Evolutionary conservation across 2,888 invertebrate genomes (phyloP).

Genomic region (Cantharis nigra): DNA sequence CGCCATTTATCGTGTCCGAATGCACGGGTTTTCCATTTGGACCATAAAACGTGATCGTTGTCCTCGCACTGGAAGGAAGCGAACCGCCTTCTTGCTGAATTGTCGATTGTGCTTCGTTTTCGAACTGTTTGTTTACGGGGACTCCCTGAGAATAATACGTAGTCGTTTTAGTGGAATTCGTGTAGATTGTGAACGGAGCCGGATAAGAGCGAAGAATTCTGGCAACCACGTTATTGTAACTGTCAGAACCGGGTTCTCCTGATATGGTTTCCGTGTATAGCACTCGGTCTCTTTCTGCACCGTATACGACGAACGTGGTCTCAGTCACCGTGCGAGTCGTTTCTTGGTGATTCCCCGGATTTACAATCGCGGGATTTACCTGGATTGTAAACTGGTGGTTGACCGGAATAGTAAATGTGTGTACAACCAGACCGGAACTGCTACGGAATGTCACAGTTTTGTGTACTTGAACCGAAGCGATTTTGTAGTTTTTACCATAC

Average conservation of each 20-base stretch:
- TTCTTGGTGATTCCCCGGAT: neutral
- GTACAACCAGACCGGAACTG: conserved; percentile 5
- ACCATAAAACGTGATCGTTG: conserved; percentile 3
- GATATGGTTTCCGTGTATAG: conserved; percentile 13
- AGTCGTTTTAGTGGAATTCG: conserved; percentile 17
- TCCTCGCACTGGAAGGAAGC: neutral
- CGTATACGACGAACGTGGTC: conserved; percentile 22
- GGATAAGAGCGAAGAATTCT: conserved; percentile 6
- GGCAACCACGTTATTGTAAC: conserved; percentile 9
- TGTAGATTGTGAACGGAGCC: conserved; percentile 11
- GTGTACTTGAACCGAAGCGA: conserved; percentile 3
- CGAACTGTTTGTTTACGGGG: neutral
- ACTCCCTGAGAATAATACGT: conserved; percentile 8
- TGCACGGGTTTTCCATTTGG: conserved; percentile 17
- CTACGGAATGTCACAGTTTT: conserved; percentile 14
- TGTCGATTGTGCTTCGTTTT: conserved; percentile 15
- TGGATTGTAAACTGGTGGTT: neutral
- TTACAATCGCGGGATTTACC: neutral
- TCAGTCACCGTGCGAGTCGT: neutral
- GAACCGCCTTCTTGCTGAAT: conserved; percentile 3
- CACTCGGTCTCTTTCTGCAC: conserved; percentile 6
- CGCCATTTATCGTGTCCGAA: conserved; percentile 11
- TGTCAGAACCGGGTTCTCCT: conserved; percentile 12
- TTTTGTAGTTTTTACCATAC: neutral
- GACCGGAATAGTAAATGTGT: neutral